Conservation (phyloP, 2,113 vertebrate species). For the Nipponia nippon region DNA sequence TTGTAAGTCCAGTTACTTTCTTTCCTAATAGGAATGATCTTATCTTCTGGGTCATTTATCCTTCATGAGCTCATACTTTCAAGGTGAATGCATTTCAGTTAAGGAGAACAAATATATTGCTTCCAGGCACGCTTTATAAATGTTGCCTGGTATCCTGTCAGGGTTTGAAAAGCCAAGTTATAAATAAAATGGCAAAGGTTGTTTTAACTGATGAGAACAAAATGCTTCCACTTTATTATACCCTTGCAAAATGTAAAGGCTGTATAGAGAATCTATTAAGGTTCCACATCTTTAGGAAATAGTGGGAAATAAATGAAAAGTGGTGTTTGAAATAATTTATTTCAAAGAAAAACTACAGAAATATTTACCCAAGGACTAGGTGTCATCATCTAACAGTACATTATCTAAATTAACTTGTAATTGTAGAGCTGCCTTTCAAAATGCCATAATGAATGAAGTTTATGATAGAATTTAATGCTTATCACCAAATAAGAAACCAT, state of each 20-base stretch:
- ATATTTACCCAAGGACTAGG: background rate
- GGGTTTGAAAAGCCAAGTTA: constrained; percentile 44
- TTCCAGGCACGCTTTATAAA: constrained; percentile 55
- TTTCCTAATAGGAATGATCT: constrained; percentile 26
- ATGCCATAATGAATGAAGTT: background rate
- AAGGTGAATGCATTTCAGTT: constrained; percentile 62
- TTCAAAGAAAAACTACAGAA: background rate
- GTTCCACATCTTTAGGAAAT: background rate
- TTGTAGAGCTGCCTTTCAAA: background rate
- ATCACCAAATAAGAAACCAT: background rate
- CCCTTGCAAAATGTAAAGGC: background rate
- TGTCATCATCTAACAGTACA: background rate
- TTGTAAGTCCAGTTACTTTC: background rate
- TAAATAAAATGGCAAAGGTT: constrained; percentile 66
- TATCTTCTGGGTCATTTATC: constrained; percentile 52
- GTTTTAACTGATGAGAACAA: constrained; percentile 24
- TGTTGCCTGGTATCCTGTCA: constrained; percentile 17
- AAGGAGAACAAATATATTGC: constrained; percentile 58
- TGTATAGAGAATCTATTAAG: background rate
- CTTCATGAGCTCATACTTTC: constrained; percentile 60
- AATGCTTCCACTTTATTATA: constrained; percentile 40
- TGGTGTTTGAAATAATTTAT: background rate
- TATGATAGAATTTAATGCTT: background rate
- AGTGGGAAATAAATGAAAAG: background rate
- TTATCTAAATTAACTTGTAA: background rate